Evolutionary conservation across 2,797 vertebrate species (phyloP).

Genomic region (Martes flavigula): DNA sequence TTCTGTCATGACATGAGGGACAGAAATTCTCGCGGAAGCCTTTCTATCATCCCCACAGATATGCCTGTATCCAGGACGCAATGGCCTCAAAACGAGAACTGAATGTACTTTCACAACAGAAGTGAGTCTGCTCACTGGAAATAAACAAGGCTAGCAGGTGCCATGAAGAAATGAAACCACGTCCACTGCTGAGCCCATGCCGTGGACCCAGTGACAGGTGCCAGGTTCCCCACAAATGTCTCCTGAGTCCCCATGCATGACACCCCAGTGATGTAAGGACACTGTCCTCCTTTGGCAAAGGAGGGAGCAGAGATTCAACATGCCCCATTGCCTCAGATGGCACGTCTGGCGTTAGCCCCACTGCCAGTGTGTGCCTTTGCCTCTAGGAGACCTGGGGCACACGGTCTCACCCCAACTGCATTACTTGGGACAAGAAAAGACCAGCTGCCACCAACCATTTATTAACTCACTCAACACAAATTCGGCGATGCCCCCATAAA

Average conservation of each 20-base stretch:
- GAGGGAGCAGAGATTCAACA: not conserved
- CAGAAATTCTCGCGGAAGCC: not conserved
- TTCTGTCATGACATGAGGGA: not conserved
- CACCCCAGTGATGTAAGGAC: not conserved
- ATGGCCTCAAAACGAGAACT: conserved; percentile 22
- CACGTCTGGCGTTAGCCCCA: not conserved
- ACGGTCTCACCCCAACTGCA: not conserved
- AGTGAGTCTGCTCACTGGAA: not conserved
- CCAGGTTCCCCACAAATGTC: not conserved
- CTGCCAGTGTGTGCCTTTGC: not conserved
- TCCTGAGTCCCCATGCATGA: not conserved
- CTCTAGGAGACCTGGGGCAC: not conserved
- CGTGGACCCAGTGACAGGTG: not conserved
- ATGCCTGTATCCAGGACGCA: not conserved
- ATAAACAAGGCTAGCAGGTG: not conserved
- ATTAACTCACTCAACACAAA: not conserved
- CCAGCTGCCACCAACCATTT: not conserved
- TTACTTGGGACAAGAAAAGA: not conserved
- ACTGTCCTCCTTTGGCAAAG: not conserved
- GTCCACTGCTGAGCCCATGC: not conserved
- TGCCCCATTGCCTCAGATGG: not conserved
- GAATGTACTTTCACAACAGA: not conserved
- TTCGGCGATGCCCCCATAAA: not conserved
- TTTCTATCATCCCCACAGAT: not conserved
- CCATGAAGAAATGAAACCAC: not conserved